A percentile compares a stretch with the other conserved stretches of the same genome.
phyloP scores from a whole-genome alignment of 2,888 invertebrate genomes.

The Doris montereyensis region DNA sequence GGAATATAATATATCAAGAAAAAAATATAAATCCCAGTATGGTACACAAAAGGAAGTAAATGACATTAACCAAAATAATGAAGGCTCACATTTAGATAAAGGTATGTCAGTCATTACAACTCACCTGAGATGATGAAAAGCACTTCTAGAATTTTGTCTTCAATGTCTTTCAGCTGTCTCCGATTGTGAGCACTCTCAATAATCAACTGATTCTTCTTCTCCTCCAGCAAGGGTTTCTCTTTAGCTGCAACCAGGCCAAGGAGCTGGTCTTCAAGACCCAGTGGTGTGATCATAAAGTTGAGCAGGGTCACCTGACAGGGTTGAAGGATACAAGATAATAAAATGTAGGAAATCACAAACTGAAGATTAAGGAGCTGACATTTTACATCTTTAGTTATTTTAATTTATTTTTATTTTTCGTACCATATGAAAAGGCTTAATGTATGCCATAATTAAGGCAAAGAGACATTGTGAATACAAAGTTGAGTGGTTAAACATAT shows the following conservation, averaged over 20 bases:
- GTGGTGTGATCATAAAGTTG: slow-evolving; percentile 95
- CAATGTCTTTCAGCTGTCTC: slow-evolving; percentile 90
- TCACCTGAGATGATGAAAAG: slow-evolving; percentile 81
- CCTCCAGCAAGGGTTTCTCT: slow-evolving; percentile 90
- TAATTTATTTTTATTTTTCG: too few relatives aligned
- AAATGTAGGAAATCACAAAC: neutral
- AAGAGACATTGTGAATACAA: too few relatives aligned
- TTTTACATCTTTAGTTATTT: too few relatives aligned
- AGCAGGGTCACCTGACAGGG: slow-evolving; percentile 83
- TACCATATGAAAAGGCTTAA: too few relatives aligned
- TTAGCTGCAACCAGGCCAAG: slow-evolving; percentile 88
- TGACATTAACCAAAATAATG: too few relatives aligned
- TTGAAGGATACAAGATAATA: neutral
- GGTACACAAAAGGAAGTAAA: too few relatives aligned
- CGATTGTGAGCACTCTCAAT: slow-evolving; percentile 92
- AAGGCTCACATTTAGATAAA: too few relatives aligned
- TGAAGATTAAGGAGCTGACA: neutral
- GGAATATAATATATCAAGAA: too few relatives aligned
- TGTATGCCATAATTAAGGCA: too few relatives aligned
- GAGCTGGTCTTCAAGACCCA: slow-evolving; percentile 92
- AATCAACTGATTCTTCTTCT: slow-evolving; percentile 92
- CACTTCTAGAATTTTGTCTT: slow-evolving; percentile 92
- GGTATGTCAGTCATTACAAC: too few relatives aligned
- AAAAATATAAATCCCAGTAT: too few relatives aligned
- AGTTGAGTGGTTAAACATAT: too few relatives aligned